phyloP scores from a whole-genome alignment of 2,797 vertebrate species.

The Enteromius fasciolatus region DNA sequence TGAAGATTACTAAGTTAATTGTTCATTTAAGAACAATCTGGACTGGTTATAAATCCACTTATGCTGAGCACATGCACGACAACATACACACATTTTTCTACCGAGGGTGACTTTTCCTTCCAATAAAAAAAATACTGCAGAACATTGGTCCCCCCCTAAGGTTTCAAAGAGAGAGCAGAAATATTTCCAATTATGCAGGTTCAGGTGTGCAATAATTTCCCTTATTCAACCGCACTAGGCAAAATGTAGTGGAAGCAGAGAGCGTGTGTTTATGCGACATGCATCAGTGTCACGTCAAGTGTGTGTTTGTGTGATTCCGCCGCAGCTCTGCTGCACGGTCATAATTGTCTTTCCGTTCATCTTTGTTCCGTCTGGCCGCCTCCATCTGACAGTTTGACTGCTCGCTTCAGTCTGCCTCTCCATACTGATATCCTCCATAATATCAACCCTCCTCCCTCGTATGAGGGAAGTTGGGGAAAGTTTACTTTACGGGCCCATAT shows the following conservation, averaged over 20 bases:
- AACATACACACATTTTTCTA: neutral
- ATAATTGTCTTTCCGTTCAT: conserved; percentile 77
- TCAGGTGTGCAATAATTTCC: conserved; percentile 27
- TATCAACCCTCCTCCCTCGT: conserved; percentile 51
- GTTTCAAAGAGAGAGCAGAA: conserved; percentile 11
- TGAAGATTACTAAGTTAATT: conserved; percentile 34
- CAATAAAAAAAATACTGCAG: conserved; percentile 5
- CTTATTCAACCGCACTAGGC: neutral
- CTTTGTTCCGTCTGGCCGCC: conserved; percentile 79
- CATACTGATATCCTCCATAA: conserved; percentile 69
- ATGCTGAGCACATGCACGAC: conserved; percentile 11
- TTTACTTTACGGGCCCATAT: conserved; percentile 73
- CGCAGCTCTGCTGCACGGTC: conserved; percentile 66
- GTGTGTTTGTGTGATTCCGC: conserved; percentile 50
- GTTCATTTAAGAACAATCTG: conserved; percentile 34
- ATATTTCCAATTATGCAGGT: conserved; percentile 21
- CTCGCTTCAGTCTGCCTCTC: conserved; percentile 69
- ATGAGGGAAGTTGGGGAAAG: conserved; percentile 69
- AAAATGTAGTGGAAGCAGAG: neutral
- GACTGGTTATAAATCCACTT: conserved; percentile 33
- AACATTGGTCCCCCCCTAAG: neutral
- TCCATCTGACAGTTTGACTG: conserved; percentile 80
- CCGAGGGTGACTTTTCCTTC: neutral
- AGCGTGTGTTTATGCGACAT: conserved; percentile 31
- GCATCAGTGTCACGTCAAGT: conserved; percentile 47